phyloP scores from a whole-genome alignment of 2,888 invertebrate genomes.

The Melanotus villosus region DNA sequence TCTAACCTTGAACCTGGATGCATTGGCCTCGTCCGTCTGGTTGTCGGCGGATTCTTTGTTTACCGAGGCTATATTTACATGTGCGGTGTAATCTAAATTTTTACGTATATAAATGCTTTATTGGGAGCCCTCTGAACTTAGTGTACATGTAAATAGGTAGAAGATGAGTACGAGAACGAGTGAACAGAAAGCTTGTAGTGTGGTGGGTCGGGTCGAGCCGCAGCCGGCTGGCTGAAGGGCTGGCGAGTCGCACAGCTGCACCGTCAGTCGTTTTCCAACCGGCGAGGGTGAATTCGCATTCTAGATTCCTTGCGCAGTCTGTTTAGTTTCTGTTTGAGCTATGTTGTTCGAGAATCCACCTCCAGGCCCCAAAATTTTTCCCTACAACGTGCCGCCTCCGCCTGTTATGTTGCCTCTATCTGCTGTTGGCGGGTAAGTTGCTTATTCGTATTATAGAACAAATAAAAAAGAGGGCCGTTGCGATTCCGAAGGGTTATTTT shows the following conservation, averaged over 20 bases:
- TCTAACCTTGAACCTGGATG: slow-evolving; percentile 65
- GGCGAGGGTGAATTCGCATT: slow-evolving; percentile 59
- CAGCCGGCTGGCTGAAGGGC: slow-evolving; percentile 56
- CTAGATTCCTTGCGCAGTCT: slow-evolving; percentile 11
- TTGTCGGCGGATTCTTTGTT: slow-evolving; percentile 44
- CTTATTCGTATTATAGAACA: slow-evolving; percentile 19
- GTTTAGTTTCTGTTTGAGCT: slow-evolving; percentile 43
- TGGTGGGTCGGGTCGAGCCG: slow-evolving; percentile 58
- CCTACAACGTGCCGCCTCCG: slow-evolving; percentile 81
- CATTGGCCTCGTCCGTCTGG: slow-evolving; percentile 58
- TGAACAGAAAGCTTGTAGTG: slow-evolving; percentile 60
- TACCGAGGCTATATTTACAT: slow-evolving; percentile 38
- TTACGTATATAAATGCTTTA: neutral
- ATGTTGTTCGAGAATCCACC: slow-evolving; percentile 83
- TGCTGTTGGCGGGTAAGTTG: slow-evolving; percentile 63
- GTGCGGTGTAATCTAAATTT: slow-evolving; percentile 22
- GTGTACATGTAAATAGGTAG: slow-evolving; percentile 32
- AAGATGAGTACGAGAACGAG: slow-evolving; percentile 34
- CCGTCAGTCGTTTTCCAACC: slow-evolving; percentile 59
- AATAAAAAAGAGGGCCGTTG: neutral
- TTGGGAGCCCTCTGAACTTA: no score
- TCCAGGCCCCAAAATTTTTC: slow-evolving; percentile 76
- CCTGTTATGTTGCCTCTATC: slow-evolving; percentile 63
- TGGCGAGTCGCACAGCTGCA: slow-evolving; percentile 54
- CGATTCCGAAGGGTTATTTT: neutral